phyloP scores from a whole-genome alignment of 2,888 invertebrate genomes.

The Tenthredo notha region DNA sequence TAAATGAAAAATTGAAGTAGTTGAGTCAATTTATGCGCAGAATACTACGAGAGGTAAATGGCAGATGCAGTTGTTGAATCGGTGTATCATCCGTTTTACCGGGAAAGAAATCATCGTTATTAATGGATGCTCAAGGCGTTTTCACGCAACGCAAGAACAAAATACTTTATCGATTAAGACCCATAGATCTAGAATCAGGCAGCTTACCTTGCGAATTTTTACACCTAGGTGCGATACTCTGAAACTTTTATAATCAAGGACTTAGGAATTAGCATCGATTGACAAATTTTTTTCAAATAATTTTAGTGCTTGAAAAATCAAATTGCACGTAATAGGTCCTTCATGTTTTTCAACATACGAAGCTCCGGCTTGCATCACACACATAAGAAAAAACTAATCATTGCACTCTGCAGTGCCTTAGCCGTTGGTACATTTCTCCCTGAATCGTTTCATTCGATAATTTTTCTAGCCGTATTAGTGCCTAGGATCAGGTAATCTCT shows the following conservation, averaged over 20 bases:
- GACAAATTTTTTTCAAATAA: not conserved
- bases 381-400: not conserved
- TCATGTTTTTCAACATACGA: not conserved
- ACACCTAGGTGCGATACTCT: not conserved
- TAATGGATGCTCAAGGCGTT: not conserved
- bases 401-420: not conserved
- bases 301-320: not conserved
- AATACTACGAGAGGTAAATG: conserved; percentile 20
- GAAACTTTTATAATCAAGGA: conserved; percentile 13
- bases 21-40: conserved; percentile 43
- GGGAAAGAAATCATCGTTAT: not conserved
- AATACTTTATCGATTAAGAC: not conserved
- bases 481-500: not conserved
- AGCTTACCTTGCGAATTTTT: not conserved
- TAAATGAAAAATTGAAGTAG: conserved; percentile 43
- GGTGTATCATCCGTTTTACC: conserved; percentile 5
- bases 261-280: not conserved
- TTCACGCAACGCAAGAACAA: not conserved
- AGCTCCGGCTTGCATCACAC: not conserved
- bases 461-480: not conserved
- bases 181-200: not conserved
- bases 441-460: not conserved
- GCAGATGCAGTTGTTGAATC: conserved; percentile 30
- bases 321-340: not conserved
- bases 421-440: not conserved